Base-by-base conservation (phyloP, 2,888 invertebrate species). In the Rhagium mordax region DNA sequence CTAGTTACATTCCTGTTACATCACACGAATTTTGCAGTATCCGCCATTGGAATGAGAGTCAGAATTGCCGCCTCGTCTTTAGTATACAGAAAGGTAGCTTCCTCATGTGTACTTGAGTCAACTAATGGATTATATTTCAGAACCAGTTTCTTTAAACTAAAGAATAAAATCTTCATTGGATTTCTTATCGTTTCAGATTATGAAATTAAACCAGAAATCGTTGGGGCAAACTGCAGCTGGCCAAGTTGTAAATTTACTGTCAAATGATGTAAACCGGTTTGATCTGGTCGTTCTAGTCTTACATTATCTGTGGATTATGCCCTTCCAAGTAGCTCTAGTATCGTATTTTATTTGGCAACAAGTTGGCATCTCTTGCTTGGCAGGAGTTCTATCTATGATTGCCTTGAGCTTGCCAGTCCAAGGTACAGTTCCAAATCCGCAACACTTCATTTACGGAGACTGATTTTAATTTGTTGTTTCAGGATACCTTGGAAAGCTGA, bases 211-310 rank as follows among this genome's bases (percentile, higher is more conserved):
- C 81, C 91, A 91, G 83, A 90, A 90, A 6, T 93, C 96, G 0
- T 86, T 97, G 49, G 93, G 94, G 0, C 92, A 95, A 83, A 96
- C 96, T 0, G 94, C 96, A 87, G 85, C 94, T 80, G 96, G 96
- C 0, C 93, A 95, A 87, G 92, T 96, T 78, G 92, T 96, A 59
- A 96, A 96, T 85, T 86, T 96, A 67, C 89, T 96, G 87, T 94
- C 96, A 0, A 96, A 96, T 82, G 96, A 96, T 84, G 95, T 96
- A 1, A 93, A 92, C 80, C 90, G 95, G 73, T 95, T 96, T 85
- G 96, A 96, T 84, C 86, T 92, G 86, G 91, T 93, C 16, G 90
- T 92, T 20, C 80, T 92, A 48, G 91, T 92, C 81, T 86, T 95
- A 13, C 94, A 95, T 86, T 95, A 93, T 84, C 84, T 95, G 47